phyloP scores from a whole-genome alignment of 2,888 invertebrate species.

The Troglohyphantes excavatus region DNA sequence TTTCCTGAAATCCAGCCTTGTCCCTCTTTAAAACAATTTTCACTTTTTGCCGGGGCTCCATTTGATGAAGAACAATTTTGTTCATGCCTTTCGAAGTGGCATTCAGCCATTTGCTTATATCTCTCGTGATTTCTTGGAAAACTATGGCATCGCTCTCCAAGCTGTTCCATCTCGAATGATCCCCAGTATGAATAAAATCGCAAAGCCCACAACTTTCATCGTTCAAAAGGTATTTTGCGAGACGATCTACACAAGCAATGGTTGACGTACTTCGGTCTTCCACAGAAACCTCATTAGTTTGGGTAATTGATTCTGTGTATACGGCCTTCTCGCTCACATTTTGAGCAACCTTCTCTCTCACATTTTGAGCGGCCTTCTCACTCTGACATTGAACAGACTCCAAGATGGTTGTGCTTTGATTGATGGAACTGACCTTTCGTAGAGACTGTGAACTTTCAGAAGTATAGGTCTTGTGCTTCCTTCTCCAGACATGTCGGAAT shows the following conservation, averaged over 20 bases:
- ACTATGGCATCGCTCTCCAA: constrained; percentile 71
- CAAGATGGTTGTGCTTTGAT: neutral
- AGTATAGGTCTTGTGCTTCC: constrained; percentile 37
- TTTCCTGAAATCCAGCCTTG: constrained; percentile 39
- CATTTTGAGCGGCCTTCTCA: neutral
- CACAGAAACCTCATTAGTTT: neutral
- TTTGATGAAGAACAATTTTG: constrained; percentile 35
- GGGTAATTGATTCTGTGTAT: constrained; percentile 3
- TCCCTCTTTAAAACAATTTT: constrained; percentile 40
- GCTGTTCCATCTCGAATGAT: constrained; percentile 66
- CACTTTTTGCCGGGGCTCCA: constrained; percentile 36
- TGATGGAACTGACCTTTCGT: constrained; percentile 25
- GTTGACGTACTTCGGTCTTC: constrained; percentile 13
- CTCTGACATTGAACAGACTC: neutral
- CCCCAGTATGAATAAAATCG: constrained; percentile 70
- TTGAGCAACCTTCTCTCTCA: neutral
- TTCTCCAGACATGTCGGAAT: constrained; percentile 37
- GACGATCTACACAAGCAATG: constrained; percentile 30
- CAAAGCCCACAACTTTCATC: constrained; percentile 73
- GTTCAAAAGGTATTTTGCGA: constrained; percentile 15
- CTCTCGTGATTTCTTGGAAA: constrained; percentile 59
- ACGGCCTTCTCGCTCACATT: neutral
- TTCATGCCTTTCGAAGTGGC: constrained; percentile 15
- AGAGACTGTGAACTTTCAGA: constrained; percentile 35
- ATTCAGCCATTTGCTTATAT: constrained; percentile 27